Conservation (phyloP, 2,797 vertebrate genomes). For the Enoplosus armatus region DNA sequence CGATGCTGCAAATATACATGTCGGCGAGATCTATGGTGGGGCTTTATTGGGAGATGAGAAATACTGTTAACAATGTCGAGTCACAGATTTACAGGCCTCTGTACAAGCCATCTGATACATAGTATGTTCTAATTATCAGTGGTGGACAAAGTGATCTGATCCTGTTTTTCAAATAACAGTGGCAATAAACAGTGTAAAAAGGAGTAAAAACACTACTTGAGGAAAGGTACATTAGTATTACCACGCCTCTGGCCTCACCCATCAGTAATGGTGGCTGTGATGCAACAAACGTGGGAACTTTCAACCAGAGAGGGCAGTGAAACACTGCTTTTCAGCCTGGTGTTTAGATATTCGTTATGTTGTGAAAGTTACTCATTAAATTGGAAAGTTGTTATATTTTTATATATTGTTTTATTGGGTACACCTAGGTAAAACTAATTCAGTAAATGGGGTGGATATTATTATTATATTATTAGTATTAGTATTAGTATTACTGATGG, state of each 20-base stretch:
- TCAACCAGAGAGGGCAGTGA: neutral
- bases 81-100: constrained; percentile 50
- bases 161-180: neutral
- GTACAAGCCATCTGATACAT: too few relatives aligned
- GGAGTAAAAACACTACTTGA: neutral
- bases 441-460: too few relatives aligned
- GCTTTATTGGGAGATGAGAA: constrained; percentile 59
- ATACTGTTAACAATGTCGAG: constrained; percentile 48
- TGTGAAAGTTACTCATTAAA: neutral
- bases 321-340: neutral
- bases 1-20: constrained; percentile 40
- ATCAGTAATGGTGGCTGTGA: neutral
- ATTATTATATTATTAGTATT: neutral
- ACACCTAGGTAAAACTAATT: neutral
- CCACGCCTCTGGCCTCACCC: neutral
- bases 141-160: neutral
- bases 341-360: neutral
- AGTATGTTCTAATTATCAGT: constrained; percentile 17
- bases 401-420: too few relatives aligned
- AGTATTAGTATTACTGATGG: neutral
- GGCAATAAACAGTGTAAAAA: neutral
- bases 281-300: neutral
- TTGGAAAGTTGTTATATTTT: too few relatives aligned
- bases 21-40: constrained; percentile 16
- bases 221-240: neutral